Base-by-base conservation (phyloP, 2,888 invertebrate species). In the Napeogenes sylphis region DNA sequence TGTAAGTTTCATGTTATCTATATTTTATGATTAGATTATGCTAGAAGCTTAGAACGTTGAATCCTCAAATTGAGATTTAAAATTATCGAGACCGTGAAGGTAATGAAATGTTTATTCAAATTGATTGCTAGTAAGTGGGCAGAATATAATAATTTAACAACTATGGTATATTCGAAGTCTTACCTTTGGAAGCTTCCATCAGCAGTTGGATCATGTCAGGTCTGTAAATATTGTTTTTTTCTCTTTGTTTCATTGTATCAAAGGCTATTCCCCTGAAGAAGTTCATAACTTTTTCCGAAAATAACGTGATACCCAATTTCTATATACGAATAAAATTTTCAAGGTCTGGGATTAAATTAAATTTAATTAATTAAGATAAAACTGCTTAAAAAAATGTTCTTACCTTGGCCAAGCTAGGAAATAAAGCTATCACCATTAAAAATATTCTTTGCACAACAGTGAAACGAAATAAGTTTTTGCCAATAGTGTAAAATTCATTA, bases 171-270 rank as follows among this genome's bases (percentile, higher is more conserved):
- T 42, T 8, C 12, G 3, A 10, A 21, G 14, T 51, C 2, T 51
- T 73, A 87, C 87, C 87, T 75, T 77, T 81, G 8, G 78, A 74
- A 5, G 84, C 81, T 63, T 92, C 90, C 84, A 92, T 85, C n/a
- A 93, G 68, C 3, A 93, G 71, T 62, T 93, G 91, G 12, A 93
- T 87, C 92, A 93, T 92, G 70, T 93, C 93, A 0, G 91, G 91
- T 62, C 93, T 74, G 2, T 89, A 79, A 5, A 92, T 84, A 0
- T 84, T 82, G 46, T 90, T 76, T 53, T 85, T 82, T 47, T 87
- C 83, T 12, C 92, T 81, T 3, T 79, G 74, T 54, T 83, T 81
- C 54, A 92, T 85, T 0, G 91, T 91, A 1, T 71, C 70, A 1
- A 70, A 57, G 0, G 86, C 82, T 2, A 83, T 67, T 1, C 78